Evolutionary conservation across 1,140 invertebrate species (phyloP).

Genomic region (Megalonaias nervosa): DNA sequence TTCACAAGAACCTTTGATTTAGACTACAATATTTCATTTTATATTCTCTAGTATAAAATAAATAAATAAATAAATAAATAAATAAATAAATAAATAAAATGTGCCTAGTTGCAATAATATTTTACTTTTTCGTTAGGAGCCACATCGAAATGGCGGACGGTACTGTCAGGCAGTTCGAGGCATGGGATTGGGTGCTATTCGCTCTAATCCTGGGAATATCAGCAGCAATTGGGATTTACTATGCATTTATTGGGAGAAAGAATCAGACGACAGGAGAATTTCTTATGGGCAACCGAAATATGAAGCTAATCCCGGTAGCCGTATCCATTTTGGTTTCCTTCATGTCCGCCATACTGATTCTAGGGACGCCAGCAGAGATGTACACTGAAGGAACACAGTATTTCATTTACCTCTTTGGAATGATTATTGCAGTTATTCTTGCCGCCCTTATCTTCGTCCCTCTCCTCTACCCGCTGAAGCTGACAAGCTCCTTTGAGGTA

Average conservation of each 20-base stretch:
- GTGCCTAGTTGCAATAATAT: too few relatives aligned
- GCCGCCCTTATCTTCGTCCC: conserved; percentile 55
- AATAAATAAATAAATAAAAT: too few relatives aligned
- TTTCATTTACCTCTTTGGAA: conserved; percentile 51
- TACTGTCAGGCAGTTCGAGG: conserved; percentile 32
- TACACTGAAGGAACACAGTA: conserved; percentile 62
- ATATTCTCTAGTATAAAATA: too few relatives aligned
- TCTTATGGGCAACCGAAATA: conserved; percentile 82
- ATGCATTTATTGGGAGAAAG: conserved; percentile 83
- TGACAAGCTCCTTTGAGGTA: conserved; percentile 63
- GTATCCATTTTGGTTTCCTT: conserved; percentile 70
- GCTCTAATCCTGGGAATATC: conserved; percentile 53
- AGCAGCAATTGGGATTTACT: conserved; percentile 84
- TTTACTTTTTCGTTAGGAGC: too few relatives aligned
- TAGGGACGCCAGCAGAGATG: conserved; percentile 69
- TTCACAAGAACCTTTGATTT: too few relatives aligned
- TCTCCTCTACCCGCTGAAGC: conserved; percentile 56
- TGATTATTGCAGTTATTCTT: conserved; percentile 46
- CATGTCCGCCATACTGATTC: conserved; percentile 71
- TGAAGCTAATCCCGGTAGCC: conserved; percentile 76
- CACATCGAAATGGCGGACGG: too few relatives aligned
- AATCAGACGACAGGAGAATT: conserved; percentile 88
- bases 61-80: too few relatives aligned
- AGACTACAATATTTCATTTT: too few relatives aligned
- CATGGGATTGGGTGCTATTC: conserved; percentile 57